Conservation (phyloP, 2,888 invertebrate species). For the Amblyjoppa proteus region DNA sequence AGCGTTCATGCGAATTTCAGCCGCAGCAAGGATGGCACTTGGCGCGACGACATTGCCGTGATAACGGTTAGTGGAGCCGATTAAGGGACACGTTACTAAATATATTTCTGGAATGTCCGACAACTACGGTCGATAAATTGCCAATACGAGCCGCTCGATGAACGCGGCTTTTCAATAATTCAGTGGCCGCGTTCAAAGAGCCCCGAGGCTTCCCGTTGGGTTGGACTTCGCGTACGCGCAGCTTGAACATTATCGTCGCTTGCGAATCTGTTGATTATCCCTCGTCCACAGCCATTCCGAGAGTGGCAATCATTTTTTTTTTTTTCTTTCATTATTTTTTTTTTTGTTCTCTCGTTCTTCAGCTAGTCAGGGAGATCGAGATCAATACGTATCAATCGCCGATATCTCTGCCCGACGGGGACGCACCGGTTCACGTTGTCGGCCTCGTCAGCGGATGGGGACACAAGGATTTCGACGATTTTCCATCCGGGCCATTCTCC, state of each 20-base stretch:
- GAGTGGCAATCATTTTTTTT: background rate
- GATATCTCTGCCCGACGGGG: constrained; percentile 58
- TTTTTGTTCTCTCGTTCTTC: constrained; percentile 22
- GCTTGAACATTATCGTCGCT: constrained; percentile 11
- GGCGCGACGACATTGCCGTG: constrained; percentile 69
- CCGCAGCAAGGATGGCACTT: constrained; percentile 17
- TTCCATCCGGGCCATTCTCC: constrained; percentile 45
- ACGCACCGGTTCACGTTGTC: constrained; percentile 22
- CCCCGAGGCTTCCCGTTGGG: constrained; percentile 31
- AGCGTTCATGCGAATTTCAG: constrained; percentile 31
- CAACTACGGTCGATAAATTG: background rate
- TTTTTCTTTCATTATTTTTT: background rate
- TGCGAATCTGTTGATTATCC: constrained; percentile 7
- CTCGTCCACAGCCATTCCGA: background rate
- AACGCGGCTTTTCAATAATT: constrained; percentile 11
- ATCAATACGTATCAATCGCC: constrained; percentile 57
- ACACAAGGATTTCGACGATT: constrained; percentile 45
- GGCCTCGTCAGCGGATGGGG: constrained; percentile 61
- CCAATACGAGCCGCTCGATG: background rate
- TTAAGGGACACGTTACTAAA: background rate
- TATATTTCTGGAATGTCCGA: background rate
- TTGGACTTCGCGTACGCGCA: background rate
- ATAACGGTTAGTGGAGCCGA: constrained; percentile 61
- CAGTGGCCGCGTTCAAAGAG: background rate
- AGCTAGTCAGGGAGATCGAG: constrained; percentile 62